These are phyloP conservation scores for Eutrigla gurnardus DNA, from an alignment of 2,797 vertebrate genomes.

Conservation along the genomic window DNA sequence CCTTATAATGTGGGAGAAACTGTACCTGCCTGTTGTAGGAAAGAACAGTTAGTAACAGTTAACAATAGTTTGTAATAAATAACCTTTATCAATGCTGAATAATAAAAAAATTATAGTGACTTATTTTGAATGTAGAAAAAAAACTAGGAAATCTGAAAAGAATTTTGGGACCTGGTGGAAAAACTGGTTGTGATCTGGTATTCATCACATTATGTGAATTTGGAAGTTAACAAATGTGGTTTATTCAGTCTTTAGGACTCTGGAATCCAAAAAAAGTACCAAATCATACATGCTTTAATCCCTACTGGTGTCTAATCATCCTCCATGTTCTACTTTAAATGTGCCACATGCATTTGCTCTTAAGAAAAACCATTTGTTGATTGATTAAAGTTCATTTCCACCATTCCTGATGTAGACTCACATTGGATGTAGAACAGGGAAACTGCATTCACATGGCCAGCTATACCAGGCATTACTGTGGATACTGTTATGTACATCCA, in stretches of 20 bases:
- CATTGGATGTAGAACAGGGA: neutral
- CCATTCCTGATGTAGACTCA: neutral
- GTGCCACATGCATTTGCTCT: neutral
- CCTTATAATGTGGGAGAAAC: conserved; percentile 90
- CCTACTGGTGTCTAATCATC: neutral
- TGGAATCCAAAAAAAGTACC: neutral
- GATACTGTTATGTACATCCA: neutral
- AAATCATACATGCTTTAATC: neutral
- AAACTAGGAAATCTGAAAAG: neutral
- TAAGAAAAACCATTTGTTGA: neutral
- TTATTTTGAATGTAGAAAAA: neutral
- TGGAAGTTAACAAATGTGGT: neutral
- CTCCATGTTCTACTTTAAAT: neutral
- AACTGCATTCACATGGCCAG: neutral
- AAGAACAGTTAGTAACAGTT: neutral
- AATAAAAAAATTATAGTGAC: neutral
- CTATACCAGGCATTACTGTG: neutral
- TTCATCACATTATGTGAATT: neutral
- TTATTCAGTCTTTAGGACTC: neutral
- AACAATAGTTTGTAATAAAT: neutral
- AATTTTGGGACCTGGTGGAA: neutral
- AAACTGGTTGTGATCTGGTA: neutral
- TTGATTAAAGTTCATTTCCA: neutral
- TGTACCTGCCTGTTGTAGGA: conserved; percentile 77
- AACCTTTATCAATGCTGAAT: neutral